These are phyloP conservation scores for Pogonus chalceus DNA, from an alignment of 1,140 invertebrate species.

Conservation along the genomic window DNA sequence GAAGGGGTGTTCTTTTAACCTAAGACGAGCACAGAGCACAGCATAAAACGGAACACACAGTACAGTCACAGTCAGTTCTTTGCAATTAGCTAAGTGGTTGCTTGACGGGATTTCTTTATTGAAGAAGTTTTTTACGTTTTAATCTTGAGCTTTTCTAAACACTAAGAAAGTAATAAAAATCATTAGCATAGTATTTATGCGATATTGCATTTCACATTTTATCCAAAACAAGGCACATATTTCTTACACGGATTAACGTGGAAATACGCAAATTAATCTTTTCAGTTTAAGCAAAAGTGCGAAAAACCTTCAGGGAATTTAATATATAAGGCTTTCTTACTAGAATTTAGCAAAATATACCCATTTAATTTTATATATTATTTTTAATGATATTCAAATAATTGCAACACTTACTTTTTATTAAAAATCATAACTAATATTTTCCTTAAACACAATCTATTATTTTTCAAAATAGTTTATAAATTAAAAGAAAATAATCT, in stretches of 20 bases:
- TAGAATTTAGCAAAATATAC: not conserved
- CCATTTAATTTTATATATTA: not conserved
- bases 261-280: too few relatives aligned
- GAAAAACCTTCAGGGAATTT: not conserved
- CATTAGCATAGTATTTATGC: not conserved
- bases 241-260: not conserved
- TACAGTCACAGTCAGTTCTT: too few relatives aligned
- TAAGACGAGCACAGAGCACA: not conserved
- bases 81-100: not conserved
- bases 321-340: not conserved
- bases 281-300: not conserved
- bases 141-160: not conserved
- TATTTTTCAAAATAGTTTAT: too few relatives aligned
- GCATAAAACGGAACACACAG: not conserved
- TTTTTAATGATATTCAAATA: not conserved
- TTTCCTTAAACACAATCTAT: too few relatives aligned
- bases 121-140: not conserved
- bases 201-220: not conserved
- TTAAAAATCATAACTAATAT: too few relatives aligned
- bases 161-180: not conserved
- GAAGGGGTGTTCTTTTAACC: not conserved
- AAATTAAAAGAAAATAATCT: too few relatives aligned
- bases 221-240: not conserved
- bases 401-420: too few relatives aligned
- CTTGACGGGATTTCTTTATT: not conserved